Percentiles rank a stretch among this genome's conserved stretches.
phyloP scores from a whole-genome alignment of 2,797 vertebrate species.

The Dendrocincla tyrannina region DNA sequence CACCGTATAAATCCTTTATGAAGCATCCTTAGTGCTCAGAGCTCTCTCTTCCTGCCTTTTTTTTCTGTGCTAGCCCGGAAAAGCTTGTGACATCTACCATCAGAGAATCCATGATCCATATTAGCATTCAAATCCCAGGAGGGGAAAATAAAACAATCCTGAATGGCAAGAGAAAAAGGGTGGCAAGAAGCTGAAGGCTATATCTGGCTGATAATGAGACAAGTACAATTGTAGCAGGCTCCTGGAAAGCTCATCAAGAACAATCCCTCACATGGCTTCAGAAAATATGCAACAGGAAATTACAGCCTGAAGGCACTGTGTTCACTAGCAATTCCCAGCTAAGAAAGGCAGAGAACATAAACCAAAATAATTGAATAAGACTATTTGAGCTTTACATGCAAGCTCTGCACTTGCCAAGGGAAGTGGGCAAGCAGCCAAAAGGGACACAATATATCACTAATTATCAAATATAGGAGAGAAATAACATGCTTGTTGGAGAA shows the following conservation, averaged over 20 bases:
- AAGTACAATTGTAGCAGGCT: slow-evolving; percentile 32
- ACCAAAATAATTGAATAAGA: slow-evolving; percentile 36
- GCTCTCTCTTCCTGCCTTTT: background rate
- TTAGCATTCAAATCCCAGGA: background rate
- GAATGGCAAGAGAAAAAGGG: background rate
- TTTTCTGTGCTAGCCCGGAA: background rate
- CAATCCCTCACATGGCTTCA: slow-evolving; percentile 38
- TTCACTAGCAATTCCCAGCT: slow-evolving; percentile 39
- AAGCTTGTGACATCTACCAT: background rate
- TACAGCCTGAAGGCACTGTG: slow-evolving; percentile 33
- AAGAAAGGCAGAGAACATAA: slow-evolving; percentile 2
- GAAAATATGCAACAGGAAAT: slow-evolving; percentile 66
- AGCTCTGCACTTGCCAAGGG: background rate
- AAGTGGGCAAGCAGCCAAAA: slow-evolving; percentile 18
- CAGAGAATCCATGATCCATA: background rate
- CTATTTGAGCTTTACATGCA: background rate
- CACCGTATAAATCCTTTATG: background rate
- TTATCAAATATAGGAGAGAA: background rate
- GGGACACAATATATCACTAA: background rate
- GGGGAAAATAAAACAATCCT: background rate
- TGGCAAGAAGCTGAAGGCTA: slow-evolving; percentile 29
- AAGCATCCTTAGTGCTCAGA: background rate
- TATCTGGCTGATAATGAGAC: slow-evolving; percentile 27
- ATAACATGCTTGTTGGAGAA: background rate
- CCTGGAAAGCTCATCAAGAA: slow-evolving; percentile 47